phyloP scores from a whole-genome alignment of 2,113 vertebrate genomes.

The Hippocampus guttulatus region DNA sequence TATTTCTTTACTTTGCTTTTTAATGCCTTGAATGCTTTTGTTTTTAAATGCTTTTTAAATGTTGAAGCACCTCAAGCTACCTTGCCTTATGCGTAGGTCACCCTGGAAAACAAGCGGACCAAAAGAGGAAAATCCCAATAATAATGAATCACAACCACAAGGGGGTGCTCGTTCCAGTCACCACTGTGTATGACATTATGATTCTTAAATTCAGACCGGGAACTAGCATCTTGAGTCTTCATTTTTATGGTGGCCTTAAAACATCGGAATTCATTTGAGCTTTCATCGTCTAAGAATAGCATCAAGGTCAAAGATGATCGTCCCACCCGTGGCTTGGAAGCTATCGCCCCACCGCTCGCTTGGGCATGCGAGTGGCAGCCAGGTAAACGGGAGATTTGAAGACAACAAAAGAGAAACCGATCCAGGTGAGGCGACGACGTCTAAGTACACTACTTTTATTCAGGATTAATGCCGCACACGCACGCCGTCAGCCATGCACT shows the following conservation, averaged over 20 bases:
- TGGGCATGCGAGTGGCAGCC: neutral
- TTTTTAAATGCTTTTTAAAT: no score
- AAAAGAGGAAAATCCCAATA: neutral
- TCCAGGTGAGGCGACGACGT: neutral
- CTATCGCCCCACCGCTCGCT: neutral
- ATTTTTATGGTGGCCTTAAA: neutral
- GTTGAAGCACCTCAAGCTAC: no score
- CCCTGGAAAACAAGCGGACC: no score
- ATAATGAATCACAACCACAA: neutral
- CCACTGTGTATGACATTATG: neutral
- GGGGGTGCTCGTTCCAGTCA: neutral
- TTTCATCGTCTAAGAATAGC: neutral
- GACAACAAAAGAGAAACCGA: neutral
- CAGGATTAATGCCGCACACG: conserved; percentile 9
- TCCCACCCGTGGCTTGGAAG: neutral
- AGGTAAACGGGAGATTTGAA: neutral
- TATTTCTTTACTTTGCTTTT: no score
- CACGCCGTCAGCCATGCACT: conserved; percentile 15
- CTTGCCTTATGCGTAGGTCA: no score
- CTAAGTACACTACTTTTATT: conserved; percentile 1
- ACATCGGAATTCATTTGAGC: neutral
- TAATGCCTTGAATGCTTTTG: no score
- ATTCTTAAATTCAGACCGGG: neutral
- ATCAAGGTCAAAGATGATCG: neutral
- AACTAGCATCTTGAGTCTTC: neutral